Conservation (phyloP, 2,888 invertebrate genomes). For the Globia sparganii region DNA sequence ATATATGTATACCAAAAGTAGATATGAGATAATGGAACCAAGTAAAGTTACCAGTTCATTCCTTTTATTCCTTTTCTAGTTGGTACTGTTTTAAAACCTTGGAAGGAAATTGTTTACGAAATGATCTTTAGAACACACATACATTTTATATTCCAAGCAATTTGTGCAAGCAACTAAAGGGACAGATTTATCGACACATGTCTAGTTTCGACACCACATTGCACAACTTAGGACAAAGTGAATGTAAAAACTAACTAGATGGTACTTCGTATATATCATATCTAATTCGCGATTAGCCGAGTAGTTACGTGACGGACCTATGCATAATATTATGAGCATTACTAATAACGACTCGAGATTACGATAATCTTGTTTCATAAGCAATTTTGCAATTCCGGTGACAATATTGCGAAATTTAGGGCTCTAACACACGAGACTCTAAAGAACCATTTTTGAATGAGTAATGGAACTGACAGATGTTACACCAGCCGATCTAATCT, state of each 20-base stretch:
- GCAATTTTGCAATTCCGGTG: slow-evolving; percentile 57
- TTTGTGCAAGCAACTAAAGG: slow-evolving; percentile 24
- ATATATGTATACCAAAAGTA: neutral
- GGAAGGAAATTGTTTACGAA: neutral
- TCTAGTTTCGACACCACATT: slow-evolving; percentile 45
- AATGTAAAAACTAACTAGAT: slow-evolving; percentile 47
- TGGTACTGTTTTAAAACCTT: neutral
- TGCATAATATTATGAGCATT: slow-evolving; percentile 56
- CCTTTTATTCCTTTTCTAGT: neutral
- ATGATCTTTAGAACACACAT: neutral
- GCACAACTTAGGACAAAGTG: slow-evolving; percentile 40
- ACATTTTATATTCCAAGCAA: neutral
- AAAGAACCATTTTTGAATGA: neutral
- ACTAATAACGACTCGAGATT: slow-evolving; percentile 57
- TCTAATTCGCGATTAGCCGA: slow-evolving; percentile 39
- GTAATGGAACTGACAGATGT: neutral
- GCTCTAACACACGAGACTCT: slow-evolving; percentile 11
- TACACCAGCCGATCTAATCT: neutral
- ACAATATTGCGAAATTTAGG: slow-evolving; percentile 42
- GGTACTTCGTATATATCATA: slow-evolving; percentile 37
- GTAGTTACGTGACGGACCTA: slow-evolving; percentile 46
- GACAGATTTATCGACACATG: slow-evolving; percentile 28
- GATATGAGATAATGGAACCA: neutral
- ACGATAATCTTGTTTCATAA: slow-evolving; percentile 57
- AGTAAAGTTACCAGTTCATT: neutral